Percentiles rank a stretch among this genome's conserved stretches.
Evolutionary conservation across 2,797 vertebrate species (phyloP).

Genomic region (Discoglossus pictus): DNA sequence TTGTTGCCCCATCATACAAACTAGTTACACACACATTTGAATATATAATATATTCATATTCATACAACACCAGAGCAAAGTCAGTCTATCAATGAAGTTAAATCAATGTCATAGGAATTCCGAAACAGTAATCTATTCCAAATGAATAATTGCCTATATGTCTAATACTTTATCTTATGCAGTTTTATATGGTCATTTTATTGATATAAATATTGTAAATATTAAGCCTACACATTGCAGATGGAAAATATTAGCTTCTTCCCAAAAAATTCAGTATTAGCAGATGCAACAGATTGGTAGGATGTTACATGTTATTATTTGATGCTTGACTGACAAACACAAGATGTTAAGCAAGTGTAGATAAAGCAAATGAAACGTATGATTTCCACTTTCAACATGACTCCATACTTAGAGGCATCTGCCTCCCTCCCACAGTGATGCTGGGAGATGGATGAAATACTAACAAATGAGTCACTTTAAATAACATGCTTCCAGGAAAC

Average conservation of each 20-base stretch:
- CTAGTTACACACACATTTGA: no score
- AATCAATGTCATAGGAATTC: no score
- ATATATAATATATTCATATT: no score
- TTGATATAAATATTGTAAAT: conserved; percentile 30
- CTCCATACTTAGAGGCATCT: conserved; percentile 39
- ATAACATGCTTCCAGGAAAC: no score
- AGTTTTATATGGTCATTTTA: conserved; percentile 16
- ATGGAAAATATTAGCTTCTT: conserved; percentile 32
- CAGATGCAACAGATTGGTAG: conserved; percentile 40
- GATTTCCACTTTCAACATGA: conserved; percentile 14
- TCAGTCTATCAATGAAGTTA: no score
- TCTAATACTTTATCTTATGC: no score
- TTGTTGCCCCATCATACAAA: no score
- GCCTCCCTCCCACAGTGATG: not conserved
- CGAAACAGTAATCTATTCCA: no score
- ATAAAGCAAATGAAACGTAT: conserved; percentile 37
- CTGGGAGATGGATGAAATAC: no score
- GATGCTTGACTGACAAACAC: conserved; percentile 31
- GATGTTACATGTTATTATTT: conserved; percentile 41
- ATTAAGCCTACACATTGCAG: conserved; percentile 21
- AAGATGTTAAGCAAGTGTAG: conserved; percentile 39
- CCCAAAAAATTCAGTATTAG: conserved; percentile 6
- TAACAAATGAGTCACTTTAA: no score
- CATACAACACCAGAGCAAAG: no score
- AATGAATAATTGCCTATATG: no score